Evolutionary conservation across 1,140 invertebrate genomes (phyloP), one percentile per base, ranked within the genome.

Genomic region (Brachionus paranguensis): DNA sequence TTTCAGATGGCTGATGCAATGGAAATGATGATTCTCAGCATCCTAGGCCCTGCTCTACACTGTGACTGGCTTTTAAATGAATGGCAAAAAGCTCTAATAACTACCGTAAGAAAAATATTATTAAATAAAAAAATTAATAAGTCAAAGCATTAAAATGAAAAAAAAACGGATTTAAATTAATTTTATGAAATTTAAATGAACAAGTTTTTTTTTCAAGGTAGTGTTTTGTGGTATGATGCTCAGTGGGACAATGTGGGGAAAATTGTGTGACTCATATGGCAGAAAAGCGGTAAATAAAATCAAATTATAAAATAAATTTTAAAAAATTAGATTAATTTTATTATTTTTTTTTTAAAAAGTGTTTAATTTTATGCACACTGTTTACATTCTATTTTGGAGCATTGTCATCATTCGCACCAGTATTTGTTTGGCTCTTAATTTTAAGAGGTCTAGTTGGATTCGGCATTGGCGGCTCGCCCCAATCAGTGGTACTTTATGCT

Each of bases 151-250:
- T 37, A 37, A 37, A 6, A 37, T 37, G 33, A 37, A 37, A 2
- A 37, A 37, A 37, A 37, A 37, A 37, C 1, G 1, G 6, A 37
- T 37, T 37, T 6, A 37, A 37, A 0, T 37, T 7, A 37, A 37
- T 37, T 37, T 37, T 37, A 6, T 37, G 4, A 37, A 37, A 37
- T 7, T 37, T 37, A 37, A 37, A 37, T 1, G 6, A 37, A 37
- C 6, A 37, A 37, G 33, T 37, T 37, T 72, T 43, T 17, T 10
- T 43, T 91, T 91, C 84, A 87, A 95, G 94, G 91, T 95, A 85
- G 95, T 97, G 3, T 97, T 97, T 90, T 89, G 94, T 87, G 96
- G 96, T 79, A 98, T 98, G 96, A 97, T 98, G 95, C 88, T 96
- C 20, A 96, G 95, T 87, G 95, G 95, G 12, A 94, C 95, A 85